Evolutionary conservation across 2,113 vertebrate species (phyloP), one percentile per base, ranked within the genome.

Genomic region (Mastomys coucha): DNA sequence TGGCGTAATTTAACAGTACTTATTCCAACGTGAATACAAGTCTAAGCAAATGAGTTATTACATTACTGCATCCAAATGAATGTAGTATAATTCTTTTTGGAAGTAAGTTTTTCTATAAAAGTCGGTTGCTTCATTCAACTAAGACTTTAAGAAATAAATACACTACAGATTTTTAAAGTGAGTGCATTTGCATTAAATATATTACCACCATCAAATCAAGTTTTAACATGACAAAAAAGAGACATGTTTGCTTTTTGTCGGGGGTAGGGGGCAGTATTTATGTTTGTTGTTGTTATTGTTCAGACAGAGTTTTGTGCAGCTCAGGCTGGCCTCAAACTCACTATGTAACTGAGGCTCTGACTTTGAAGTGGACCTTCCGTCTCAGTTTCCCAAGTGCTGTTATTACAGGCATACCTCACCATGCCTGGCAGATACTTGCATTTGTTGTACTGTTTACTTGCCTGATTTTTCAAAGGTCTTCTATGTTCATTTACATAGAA

Each of bases 81-180:
- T 80, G 5, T 72, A 92, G 86, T 91, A 22, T 85, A 42, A 96
- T 24, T 53, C 17, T 39, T 88, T 75, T 51, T 0, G 53, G 69
- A 20, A 39, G 33, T 36, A 2, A n/a, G 39, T 80, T 89, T 89
- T 87, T 93, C 51, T 86, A 88, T 75, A 93, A 90, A 95, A 89
- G 14, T 93, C 51, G 85, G 63, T 72, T 97, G 56, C 7, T 31
- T 28, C n/a, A 91, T 95, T 94, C 51, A 97, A 70, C 70, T 77
- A 96, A 89, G 78, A 70, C n/a, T 76, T 87, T 39, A 82, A 93
- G 56, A 95, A 94, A 94, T 88, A 84, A 88, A 88, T 42, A 93
- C 3, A 93, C 26, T n/a, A 72, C 56, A 91, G 63, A 91, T 65
- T 96, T 92, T 94, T 95, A 26, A 95, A 88, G 63, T 14, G 91